These are phyloP conservation scores for Lasioglossum lativentre DNA, from an alignment of 2,888 invertebrate genomes.

Conservation along the genomic window DNA sequence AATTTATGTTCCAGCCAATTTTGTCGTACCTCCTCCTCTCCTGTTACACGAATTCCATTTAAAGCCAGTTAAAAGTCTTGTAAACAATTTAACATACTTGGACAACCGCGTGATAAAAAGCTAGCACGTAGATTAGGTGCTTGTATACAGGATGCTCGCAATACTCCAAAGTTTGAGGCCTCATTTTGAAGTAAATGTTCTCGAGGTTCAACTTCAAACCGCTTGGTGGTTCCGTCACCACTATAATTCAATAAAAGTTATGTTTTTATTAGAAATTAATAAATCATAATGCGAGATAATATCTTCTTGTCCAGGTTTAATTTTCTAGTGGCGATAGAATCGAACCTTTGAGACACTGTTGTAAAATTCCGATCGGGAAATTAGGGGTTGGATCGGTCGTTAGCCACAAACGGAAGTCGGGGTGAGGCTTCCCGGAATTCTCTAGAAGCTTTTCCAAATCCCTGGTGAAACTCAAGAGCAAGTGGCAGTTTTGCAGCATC, in stretches of 20 bases:
- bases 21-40: slow-evolving; percentile 97
- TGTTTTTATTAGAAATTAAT: not conserved
- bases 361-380: slow-evolving; percentile 96
- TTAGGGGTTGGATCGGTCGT: slow-evolving; percentile 95
- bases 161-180: slow-evolving; percentile 89
- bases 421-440: slow-evolving; percentile 92
- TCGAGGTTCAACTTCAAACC: slow-evolving; percentile 95
- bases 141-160: slow-evolving; percentile 92
- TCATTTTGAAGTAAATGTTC: slow-evolving; percentile 95
- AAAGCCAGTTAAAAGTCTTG: not conserved
- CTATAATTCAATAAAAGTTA: slow-evolving; percentile 84
- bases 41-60: slow-evolving; percentile 71
- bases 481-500: slow-evolving; percentile 96
- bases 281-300: not conserved
- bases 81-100: slow-evolving; percentile 86
- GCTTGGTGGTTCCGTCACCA: slow-evolving; percentile 97
- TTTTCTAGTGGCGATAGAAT: too few species aligned
- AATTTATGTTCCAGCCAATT: slow-evolving; percentile 97
- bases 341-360: slow-evolving; percentile 93
- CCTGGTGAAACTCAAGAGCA: slow-evolving; percentile 91
- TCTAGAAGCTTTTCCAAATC: slow-evolving; percentile 94
- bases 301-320: not conserved
- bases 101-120: slow-evolving; percentile 97
- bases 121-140: slow-evolving; percentile 93
- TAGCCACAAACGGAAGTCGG: slow-evolving; percentile 96